phyloP scores from a whole-genome alignment of 2,113 vertebrate genomes.

The Brachypodius melanocephalos region DNA sequence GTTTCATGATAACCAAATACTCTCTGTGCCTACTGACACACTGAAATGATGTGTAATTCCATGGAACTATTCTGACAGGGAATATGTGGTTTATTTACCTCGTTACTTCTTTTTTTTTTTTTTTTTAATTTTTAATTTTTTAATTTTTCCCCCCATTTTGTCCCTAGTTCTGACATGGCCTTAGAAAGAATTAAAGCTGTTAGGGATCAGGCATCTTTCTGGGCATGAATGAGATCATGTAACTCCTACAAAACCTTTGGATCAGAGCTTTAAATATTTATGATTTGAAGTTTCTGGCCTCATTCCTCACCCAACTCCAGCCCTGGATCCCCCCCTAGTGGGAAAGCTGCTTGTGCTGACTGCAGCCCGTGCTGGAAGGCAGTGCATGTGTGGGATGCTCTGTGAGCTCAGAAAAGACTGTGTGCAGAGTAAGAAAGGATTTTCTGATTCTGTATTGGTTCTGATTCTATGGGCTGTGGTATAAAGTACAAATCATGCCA shows the following conservation, averaged over 20 bases:
- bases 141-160: neutral
- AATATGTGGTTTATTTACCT: neutral
- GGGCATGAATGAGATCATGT: neutral
- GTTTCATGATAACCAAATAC: neutral
- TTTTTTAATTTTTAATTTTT: too few species aligned
- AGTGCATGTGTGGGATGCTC: accelerated
- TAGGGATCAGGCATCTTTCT: neutral
- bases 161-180: neutral
- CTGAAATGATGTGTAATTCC: neutral
- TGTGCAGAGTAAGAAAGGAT: neutral
- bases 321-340: conserved; percentile 39
- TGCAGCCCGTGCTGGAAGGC: neutral
- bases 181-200: neutral
- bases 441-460: neutral
- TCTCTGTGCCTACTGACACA: neutral
- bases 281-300: neutral
- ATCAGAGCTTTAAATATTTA: neutral
- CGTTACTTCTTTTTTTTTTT: neutral
- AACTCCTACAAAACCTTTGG: neutral
- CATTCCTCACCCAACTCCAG: neutral
- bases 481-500: neutral
- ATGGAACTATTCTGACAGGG: neutral
- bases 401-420: neutral
- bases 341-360: neutral
- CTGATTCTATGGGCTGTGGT: neutral